A percentile compares a stretch with the other conserved stretches of the same genome.
phyloP scores from a whole-genome alignment of 2,888 invertebrate species.

The Oconnorella tubifera region DNA sequence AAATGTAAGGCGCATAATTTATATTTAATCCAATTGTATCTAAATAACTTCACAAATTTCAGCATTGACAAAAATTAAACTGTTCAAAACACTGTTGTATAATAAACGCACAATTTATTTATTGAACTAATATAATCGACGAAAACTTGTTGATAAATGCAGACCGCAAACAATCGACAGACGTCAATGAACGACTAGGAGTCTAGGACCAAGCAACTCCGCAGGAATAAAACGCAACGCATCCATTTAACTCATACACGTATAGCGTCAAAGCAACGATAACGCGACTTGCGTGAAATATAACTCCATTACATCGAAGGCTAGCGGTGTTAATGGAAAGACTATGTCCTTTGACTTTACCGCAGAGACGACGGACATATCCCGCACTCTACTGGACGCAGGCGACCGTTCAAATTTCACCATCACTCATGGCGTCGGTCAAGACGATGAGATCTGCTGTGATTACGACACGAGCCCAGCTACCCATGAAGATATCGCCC shows the following conservation, averaged over 20 bases:
- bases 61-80: too few species aligned
- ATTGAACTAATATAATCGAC: too few species aligned
- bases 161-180: too few species aligned
- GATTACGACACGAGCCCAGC: constrained; percentile 22
- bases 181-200: too few species aligned
- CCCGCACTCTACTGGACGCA: not conserved
- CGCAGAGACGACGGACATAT: not conserved
- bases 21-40: too few species aligned
- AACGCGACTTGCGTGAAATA: constrained; percentile 16
- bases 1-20: too few species aligned
- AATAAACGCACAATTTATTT: too few species aligned
- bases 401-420: not conserved
- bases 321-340: constrained; percentile 24
- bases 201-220: too few species aligned
- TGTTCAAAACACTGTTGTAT: too few species aligned
- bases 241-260: not conserved
- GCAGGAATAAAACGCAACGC: too few species aligned
- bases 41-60: too few species aligned
- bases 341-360: constrained; percentile 22
- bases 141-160: too few species aligned
- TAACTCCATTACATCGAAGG: constrained; percentile 22
- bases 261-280: not conserved
- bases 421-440: constrained; percentile 5
- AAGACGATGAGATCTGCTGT: constrained; percentile 19
- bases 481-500: constrained; percentile 27